phyloP scores from a whole-genome alignment of 2,113 vertebrate genomes.

The Hyperopisus bebe region DNA sequence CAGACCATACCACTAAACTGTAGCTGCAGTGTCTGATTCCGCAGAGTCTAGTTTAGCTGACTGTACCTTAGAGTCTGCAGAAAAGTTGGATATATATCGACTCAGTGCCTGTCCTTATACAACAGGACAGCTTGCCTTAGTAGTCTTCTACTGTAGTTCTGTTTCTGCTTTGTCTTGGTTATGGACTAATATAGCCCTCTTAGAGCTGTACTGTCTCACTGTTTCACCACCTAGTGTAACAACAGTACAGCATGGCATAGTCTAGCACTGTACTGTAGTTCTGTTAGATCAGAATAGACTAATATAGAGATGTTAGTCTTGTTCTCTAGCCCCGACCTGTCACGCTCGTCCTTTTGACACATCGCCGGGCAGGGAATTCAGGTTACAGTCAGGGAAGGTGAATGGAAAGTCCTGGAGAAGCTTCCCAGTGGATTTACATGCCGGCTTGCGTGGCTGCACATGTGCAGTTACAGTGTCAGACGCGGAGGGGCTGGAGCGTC shows the following conservation, averaged over 20 bases:
- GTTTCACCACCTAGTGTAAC: slow-evolving; percentile 55
- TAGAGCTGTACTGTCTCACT: slow-evolving; percentile 63
- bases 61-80: slow-evolving; percentile 57
- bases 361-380: slow-evolving; percentile 45
- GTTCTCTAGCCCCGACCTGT: slow-evolving; percentile 44
- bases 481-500: neutral
- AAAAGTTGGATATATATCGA: slow-evolving; percentile 42
- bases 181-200: slow-evolving; percentile 60
- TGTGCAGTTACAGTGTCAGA: neutral
- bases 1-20: slow-evolving; percentile 66
- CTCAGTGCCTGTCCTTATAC: slow-evolving; percentile 45
- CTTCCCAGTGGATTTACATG: neutral
- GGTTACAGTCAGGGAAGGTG: slow-evolving; percentile 16
- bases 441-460: neutral
- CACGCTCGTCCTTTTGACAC: slow-evolving; percentile 47
- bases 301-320: slow-evolving; percentile 58
- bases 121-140: slow-evolving; percentile 53
- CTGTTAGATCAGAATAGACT: slow-evolving; percentile 63
- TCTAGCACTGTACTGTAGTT: slow-evolving; percentile 61
- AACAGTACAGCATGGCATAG: slow-evolving; percentile 64
- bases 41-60: slow-evolving; percentile 62
- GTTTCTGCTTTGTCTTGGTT: slow-evolving; percentile 60
- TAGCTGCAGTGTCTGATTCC: slow-evolving; percentile 66
- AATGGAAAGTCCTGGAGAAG: neutral
- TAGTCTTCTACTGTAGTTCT: slow-evolving; percentile 60